A percentile compares a stretch with the other conserved stretches of the same genome.
phyloP scores from a whole-genome alignment of 2,888 invertebrate species.

The Athetis lepigone region DNA sequence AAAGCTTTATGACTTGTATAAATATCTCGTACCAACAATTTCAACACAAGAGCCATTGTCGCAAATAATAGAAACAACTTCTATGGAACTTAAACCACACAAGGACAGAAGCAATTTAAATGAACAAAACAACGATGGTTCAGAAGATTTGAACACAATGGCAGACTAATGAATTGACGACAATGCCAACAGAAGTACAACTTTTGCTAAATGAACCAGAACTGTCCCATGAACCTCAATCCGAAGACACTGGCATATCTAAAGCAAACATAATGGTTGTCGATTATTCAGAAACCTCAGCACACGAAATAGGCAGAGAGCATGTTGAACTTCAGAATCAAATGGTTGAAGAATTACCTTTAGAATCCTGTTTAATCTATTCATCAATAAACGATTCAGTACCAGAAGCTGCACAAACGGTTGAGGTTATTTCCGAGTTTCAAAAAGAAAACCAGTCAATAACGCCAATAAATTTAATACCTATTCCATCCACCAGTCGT shows the following conservation, averaged over 20 bases:
- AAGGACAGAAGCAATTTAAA: no score
- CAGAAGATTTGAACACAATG: constrained; percentile 46
- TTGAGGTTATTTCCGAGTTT: constrained; percentile 41
- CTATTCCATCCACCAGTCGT: constrained; percentile 51
- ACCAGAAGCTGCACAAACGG: constrained; percentile 45
- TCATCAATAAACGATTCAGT: constrained; percentile 45
- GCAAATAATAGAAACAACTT: constrained; percentile 47
- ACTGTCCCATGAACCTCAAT: constrained; percentile 53
- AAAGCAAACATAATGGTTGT: constrained; percentile 51
- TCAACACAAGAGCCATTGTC: constrained; percentile 38
- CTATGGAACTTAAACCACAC: constrained; percentile 41
- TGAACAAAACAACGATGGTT: constrained; percentile 46
- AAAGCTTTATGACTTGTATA: constrained; percentile 47
- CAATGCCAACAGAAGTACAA: constrained; percentile 51
- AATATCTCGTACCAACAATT: constrained; percentile 34
- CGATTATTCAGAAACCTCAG: constrained; percentile 50
- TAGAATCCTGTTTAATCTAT: constrained; percentile 44
- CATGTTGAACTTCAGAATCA: constrained; percentile 45
- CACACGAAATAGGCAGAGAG: constrained; percentile 29
- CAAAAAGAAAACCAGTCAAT: constrained; percentile 40
- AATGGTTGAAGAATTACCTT: constrained; percentile 45
- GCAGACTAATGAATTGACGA: constrained; percentile 48
- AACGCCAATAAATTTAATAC: constrained; percentile 43
- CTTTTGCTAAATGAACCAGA: constrained; percentile 47
- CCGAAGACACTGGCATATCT: constrained; percentile 46